Conservation (phyloP, 2,888 invertebrate genomes). For the Xylota segnis region DNA sequence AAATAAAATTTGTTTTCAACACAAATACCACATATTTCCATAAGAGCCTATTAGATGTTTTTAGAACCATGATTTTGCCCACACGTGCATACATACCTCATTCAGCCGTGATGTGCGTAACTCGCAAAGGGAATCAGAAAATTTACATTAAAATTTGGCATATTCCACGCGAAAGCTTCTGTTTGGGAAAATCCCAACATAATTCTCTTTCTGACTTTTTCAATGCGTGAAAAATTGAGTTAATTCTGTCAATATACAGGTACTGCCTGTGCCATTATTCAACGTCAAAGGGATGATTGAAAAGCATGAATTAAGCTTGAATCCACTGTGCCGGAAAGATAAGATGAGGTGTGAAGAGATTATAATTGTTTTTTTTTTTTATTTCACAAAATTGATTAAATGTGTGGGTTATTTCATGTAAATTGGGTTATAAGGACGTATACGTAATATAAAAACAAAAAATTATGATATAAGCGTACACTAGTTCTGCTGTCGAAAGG, state of each 20-base stretch:
- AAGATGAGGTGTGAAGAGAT: not conserved
- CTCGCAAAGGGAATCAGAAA: not conserved
- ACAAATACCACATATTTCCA: too few species aligned
- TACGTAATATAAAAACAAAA: too few species aligned
- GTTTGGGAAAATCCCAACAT: not conserved
- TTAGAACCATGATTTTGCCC: not conserved
- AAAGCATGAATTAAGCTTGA: not conserved
- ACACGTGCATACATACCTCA: too few species aligned
- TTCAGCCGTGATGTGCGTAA: not conserved
- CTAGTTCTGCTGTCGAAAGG: too few species aligned
- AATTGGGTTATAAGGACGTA: not conserved
- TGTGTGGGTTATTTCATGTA: not conserved
- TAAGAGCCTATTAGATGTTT: not conserved
- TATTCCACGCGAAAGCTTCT: not conserved
- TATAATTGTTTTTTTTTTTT: slow-evolving; percentile 5
- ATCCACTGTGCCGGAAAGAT: not conserved
- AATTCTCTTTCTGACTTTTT: not conserved
- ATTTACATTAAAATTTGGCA: not conserved
- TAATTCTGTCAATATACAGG: not conserved
- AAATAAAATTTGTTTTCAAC: too few species aligned
- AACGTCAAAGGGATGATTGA: slow-evolving; percentile 8
- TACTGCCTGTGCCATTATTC: not conserved
- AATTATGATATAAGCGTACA: too few species aligned
- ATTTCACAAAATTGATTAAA: not conserved
- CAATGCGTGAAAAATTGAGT: slow-evolving; percentile 2